Evolutionary conservation across 2,888 invertebrate genomes (phyloP).

Genomic region (Heliconius ethilla): DNA sequence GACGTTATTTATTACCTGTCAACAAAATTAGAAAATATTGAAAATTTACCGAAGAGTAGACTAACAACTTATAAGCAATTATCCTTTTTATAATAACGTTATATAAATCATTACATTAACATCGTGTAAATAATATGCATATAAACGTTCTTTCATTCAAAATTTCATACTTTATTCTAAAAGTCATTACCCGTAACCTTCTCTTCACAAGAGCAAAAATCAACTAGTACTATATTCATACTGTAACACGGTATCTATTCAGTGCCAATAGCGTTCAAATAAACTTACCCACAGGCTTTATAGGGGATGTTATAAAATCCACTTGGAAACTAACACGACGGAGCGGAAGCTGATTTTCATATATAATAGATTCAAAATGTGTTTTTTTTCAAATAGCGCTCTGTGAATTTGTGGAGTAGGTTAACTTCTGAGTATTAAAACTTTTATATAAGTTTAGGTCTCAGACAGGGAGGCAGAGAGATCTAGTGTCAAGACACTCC

Average conservation of each 20-base stretch:
- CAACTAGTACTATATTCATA: constrained; percentile 1
- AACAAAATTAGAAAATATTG: too few species aligned
- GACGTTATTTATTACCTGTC: too few species aligned
- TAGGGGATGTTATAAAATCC: constrained; percentile 18
- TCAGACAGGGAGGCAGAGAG: too few species aligned
- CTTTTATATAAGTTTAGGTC: neutral
- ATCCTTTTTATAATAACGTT: too few species aligned
- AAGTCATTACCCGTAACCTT: neutral
- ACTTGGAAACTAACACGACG: constrained; percentile 9
- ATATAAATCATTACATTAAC: too few species aligned
- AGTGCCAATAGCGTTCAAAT: constrained; percentile 22
- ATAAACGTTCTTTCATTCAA: too few species aligned
- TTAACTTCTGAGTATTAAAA: neutral
- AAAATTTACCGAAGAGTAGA: too few species aligned
- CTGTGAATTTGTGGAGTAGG: neutral
- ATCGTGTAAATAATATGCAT: too few species aligned
- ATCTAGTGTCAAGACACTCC: too few species aligned
- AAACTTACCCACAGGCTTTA: constrained; percentile 11
- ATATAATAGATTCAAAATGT: constrained; percentile 3
- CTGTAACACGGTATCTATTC: neutral
- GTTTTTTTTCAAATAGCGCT: neutral
- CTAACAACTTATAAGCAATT: too few species aligned
- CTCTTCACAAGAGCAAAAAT: neutral
- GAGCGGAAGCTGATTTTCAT: constrained; percentile 8
- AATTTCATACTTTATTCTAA: too few species aligned